A percentile compares a stretch with the other conserved stretches of the same genome.
Conservation (phyloP, 2,113 vertebrate species). For the Danionella cerebrum region DNA sequence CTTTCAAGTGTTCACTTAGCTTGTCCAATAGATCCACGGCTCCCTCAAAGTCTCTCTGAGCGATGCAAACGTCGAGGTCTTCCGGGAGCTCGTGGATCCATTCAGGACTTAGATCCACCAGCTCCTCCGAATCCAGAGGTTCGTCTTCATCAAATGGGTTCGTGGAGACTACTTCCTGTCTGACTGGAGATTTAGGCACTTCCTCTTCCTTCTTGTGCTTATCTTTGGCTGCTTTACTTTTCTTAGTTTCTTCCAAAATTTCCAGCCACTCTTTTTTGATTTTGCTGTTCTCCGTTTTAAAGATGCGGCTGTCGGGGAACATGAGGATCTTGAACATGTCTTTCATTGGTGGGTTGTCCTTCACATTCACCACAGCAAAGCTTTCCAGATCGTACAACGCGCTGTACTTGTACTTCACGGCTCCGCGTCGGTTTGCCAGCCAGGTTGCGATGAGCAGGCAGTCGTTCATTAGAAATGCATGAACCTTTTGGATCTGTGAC, state of each 20-base stretch:
- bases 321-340: conserved; percentile 99
- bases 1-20: conserved; percentile 78
- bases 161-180: conserved; percentile 62
- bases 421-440: conserved; percentile 80
- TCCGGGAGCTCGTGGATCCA: conserved; percentile 97
- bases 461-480: conserved; percentile 96
- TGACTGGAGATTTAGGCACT: conserved; percentile 51
- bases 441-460: conserved; percentile 88
- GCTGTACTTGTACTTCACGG: conserved; percentile 82
- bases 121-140: conserved; percentile 56
- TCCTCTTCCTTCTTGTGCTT: conserved; percentile 78
- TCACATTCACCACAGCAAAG: conserved; percentile 91
- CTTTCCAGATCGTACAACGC: conserved; percentile 88
- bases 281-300: conserved; percentile 96
- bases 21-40: conserved; percentile 94
- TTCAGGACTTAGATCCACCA: conserved; percentile 78
- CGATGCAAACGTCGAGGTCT: conserved; percentile 93
- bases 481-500: conserved; percentile 88
- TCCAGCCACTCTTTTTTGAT: conserved; percentile 98
- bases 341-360: conserved; percentile 97
- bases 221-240: conserved; percentile 78
- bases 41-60: conserved; percentile 94
- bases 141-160: conserved; percentile 80
- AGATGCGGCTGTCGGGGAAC: conserved; percentile 95
- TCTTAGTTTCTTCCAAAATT: conserved; percentile 91